A percentile compares a stretch with the other conserved stretches of the same genome.
Conservation (phyloP, 2,113 vertebrate genomes). For the Progne subis region DNA sequence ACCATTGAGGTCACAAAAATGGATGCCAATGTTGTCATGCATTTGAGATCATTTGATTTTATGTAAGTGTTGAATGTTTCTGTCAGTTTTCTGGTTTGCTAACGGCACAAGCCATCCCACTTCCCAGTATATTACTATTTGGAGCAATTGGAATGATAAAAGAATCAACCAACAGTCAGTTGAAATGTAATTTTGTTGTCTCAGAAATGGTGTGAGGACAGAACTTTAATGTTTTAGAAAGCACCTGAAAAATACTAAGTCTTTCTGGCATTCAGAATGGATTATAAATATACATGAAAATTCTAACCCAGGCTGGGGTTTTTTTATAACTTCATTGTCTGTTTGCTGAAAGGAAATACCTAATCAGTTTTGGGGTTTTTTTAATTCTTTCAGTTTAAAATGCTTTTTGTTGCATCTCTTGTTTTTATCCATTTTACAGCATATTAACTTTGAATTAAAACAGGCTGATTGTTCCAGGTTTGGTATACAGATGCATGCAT, state of each 20-base stretch:
- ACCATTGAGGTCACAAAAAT: slow-evolving; percentile 90
- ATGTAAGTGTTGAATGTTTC: slow-evolving; percentile 82
- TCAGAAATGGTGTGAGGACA: neutral
- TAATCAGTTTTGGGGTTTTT: neutral
- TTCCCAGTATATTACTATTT: neutral
- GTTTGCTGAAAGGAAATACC: neutral
- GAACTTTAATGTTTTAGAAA: neutral
- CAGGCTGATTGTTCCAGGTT: neutral
- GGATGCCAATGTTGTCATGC: slow-evolving; percentile 98
- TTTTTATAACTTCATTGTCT: neutral
- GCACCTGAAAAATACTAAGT: neutral
- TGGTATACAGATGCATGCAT: neutral
- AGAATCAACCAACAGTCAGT: neutral
- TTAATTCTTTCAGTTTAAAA: neutral
- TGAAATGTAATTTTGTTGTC: neutral
- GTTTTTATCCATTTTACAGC: neutral
- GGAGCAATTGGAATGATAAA: neutral
- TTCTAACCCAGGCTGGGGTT: neutral
- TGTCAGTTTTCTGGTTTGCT: neutral
- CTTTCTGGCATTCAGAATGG: neutral
- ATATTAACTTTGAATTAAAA: neutral
- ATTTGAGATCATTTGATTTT: slow-evolving; percentile 93
- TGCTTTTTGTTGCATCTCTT: neutral
- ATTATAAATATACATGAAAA: neutral
- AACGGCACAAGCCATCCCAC: neutral